Evolutionary conservation across 2,113 vertebrate genomes (phyloP).

Genomic region (Ranitomeya variabilis): DNA sequence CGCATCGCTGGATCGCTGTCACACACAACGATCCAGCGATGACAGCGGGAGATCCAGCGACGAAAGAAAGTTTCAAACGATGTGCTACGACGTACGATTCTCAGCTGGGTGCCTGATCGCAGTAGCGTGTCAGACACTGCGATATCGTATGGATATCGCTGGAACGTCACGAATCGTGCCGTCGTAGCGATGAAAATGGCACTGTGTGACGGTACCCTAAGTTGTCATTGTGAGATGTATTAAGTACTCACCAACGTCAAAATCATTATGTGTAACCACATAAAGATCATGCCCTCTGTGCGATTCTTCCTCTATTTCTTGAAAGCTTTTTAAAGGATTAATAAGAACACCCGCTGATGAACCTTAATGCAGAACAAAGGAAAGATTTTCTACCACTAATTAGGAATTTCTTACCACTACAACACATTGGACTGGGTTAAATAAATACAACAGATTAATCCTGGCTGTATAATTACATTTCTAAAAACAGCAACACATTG

Average conservation of each 20-base stretch:
- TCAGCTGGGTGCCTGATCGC: too few species aligned
- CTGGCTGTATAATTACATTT: not conserved
- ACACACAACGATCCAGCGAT: too few species aligned
- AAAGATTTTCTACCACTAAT: not conserved
- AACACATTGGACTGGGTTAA: not conserved
- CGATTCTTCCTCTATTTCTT: conserved; percentile 76
- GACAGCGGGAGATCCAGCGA: too few species aligned
- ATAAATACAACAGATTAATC: not conserved
- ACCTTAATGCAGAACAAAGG: conserved; percentile 63
- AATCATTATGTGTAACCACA: conserved; percentile 76
- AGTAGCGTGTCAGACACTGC: too few species aligned
- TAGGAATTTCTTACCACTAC: not conserved
- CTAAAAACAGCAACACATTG: not conserved
- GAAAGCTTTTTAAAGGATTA: conserved; percentile 77
- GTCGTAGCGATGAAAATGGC: too few species aligned
- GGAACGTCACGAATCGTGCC: too few species aligned
- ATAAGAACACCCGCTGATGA: conserved; percentile 69
- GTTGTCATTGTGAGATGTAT: not conserved
- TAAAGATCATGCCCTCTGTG: conserved; percentile 74
- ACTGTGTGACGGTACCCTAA: too few species aligned
- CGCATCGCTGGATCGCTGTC: too few species aligned
- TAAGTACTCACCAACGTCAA: conserved; percentile 75
- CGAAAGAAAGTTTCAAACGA: too few species aligned
- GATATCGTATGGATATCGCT: too few species aligned
- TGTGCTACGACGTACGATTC: too few species aligned